A percentile compares a stretch with the other conserved stretches of the same genome.
These are phyloP conservation scores for Albula glossodonta DNA, from an alignment of 2,113 vertebrate genomes.

Conservation along the genomic window DNA sequence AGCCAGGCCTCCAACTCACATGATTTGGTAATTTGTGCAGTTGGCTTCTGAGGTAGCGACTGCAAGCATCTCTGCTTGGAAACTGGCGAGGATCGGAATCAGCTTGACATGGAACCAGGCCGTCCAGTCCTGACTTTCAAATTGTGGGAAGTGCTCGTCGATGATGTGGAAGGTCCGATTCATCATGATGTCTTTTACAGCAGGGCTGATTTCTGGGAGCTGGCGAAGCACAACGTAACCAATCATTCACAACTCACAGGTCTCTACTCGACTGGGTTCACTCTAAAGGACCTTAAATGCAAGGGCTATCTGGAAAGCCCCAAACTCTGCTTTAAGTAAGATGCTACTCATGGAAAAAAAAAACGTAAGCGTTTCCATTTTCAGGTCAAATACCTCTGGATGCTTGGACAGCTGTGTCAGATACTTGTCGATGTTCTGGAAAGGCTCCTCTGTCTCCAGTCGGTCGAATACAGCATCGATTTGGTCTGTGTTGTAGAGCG, in stretches of 20 bases:
- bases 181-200: constrained; percentile 22
- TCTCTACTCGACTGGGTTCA: background rate
- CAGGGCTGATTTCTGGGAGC: constrained; percentile 14
- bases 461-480: constrained; percentile 20
- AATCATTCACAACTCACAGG: background rate
- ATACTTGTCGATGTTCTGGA: constrained; percentile 29
- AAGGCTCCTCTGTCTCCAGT: constrained; percentile 13
- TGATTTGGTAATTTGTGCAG: no score
- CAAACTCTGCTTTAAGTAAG: background rate
- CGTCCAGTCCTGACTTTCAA: no score
- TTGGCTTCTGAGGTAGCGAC: no score
- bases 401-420: constrained; percentile 7
- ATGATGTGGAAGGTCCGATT: constrained; percentile 49
- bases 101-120: no score
- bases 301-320: background rate
- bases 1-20: no score
- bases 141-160: no score
- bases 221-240: constrained; percentile 9
- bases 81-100: no score
- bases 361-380: background rate
- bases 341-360: background rate
- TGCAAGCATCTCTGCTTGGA: no score
- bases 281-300: background rate
- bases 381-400: constrained; percentile 3
- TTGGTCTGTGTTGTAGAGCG: no score